Evolutionary conservation across 2,888 invertebrate species (phyloP).

Genomic region (Eristalis tenax): DNA sequence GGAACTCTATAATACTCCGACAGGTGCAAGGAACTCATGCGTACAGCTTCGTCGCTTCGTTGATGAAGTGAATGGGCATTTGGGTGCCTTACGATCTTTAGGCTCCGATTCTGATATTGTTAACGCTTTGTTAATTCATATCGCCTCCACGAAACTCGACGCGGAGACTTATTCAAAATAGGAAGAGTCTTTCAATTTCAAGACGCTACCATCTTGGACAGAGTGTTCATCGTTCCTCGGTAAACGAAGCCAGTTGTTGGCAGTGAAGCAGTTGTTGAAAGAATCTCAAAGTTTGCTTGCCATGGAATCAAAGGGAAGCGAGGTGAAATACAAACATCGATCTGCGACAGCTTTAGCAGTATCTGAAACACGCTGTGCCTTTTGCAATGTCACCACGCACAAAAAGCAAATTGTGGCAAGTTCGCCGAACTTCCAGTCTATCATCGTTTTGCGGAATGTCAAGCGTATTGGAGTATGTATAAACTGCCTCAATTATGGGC

Average conservation of each 20-base stretch:
- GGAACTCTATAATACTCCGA: slow-evolving; percentile 2
- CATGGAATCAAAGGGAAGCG: neutral
- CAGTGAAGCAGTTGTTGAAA: too few species aligned
- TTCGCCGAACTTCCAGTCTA: slow-evolving; percentile 22
- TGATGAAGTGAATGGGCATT: slow-evolving; percentile 40
- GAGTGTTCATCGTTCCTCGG: slow-evolving; percentile 13
- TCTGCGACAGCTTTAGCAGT: neutral
- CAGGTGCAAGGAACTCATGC: slow-evolving; percentile 22
- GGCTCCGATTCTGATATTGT: slow-evolving; percentile 33
- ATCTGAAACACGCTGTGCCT: slow-evolving; percentile 8
- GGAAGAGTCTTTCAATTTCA: too few species aligned
- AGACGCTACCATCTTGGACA: slow-evolving; percentile 4
- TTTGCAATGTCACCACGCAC: slow-evolving; percentile 16
- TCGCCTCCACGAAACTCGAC: neutral
- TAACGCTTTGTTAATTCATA: neutral
- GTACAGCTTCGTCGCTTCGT: slow-evolving; percentile 44
- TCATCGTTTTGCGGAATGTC: slow-evolving; percentile 18
- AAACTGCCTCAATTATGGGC: slow-evolving; percentile 18
- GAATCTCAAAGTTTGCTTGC: neutral
- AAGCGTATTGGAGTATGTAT: slow-evolving; percentile 35
- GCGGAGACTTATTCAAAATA: neutral
- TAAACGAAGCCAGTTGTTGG: slow-evolving; percentile 16
- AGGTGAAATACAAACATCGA: neutral
- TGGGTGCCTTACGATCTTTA: slow-evolving; percentile 32
- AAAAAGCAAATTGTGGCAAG: slow-evolving; percentile 25